Conservation (phyloP, 2,888 invertebrate species). For the Copidosoma aretas region DNA sequence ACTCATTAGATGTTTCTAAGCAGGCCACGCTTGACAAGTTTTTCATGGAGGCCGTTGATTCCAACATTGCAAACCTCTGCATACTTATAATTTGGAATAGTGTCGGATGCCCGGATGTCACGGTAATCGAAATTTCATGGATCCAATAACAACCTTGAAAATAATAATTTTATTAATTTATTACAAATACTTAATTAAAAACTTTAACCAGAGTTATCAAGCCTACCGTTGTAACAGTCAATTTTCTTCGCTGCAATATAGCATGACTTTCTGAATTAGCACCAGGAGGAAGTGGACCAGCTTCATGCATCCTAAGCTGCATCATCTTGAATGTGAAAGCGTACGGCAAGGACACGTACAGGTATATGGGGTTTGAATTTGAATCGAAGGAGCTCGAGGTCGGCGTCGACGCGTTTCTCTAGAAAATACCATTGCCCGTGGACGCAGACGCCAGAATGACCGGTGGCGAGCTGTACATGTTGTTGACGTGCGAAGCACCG, state of each 20-base stretch:
- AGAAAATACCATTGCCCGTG: slow-evolving; percentile 55
- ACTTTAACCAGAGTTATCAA: slow-evolving; percentile 2
- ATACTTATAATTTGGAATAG: slow-evolving; percentile 74
- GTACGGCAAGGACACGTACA: slow-evolving; percentile 50
- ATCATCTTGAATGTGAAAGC: slow-evolving; percentile 57
- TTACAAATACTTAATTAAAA: too few relatives aligned
- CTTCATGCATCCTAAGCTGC: slow-evolving; percentile 55
- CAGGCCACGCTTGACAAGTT: slow-evolving; percentile 70
- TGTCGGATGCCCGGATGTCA: slow-evolving; percentile 79
- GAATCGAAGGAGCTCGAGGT: slow-evolving; percentile 54
- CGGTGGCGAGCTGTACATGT: slow-evolving; percentile 47
- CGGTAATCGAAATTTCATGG: slow-evolving; percentile 88
- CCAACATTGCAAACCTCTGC: slow-evolving; percentile 84
- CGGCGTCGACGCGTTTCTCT: slow-evolving; percentile 47
- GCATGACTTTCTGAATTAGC: slow-evolving; percentile 59
- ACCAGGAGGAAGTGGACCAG: slow-evolving; percentile 56
- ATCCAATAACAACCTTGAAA: slow-evolving; percentile 84
- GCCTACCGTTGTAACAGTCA: slow-evolving; percentile 57
- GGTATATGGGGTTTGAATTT: slow-evolving; percentile 56
- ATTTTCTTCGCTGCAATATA: slow-evolving; percentile 59
- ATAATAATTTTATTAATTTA: slow-evolving; percentile 8
- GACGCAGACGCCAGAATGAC: slow-evolving; percentile 52
- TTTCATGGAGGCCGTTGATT: slow-evolving; percentile 77
- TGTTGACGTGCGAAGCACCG: slow-evolving; percentile 54
- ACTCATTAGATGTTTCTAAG: slow-evolving; percentile 56